Evolutionary conservation across 92 coral and sea anemone genomes (phyloP), one percentile per base, ranked within the genome.

Genomic region (Heliopora coerulea): DNA sequence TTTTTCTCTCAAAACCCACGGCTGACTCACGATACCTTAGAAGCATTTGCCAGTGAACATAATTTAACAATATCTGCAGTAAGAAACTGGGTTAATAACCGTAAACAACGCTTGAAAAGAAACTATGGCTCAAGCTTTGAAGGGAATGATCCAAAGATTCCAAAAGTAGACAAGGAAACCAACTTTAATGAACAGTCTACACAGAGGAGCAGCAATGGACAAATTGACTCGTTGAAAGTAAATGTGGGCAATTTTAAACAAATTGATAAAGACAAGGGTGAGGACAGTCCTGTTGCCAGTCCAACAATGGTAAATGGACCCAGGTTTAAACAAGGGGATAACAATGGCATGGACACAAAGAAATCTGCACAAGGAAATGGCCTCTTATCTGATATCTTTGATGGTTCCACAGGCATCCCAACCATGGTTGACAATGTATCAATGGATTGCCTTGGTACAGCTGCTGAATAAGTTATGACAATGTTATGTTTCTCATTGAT

Each of bases 81-180:
- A 18, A 52, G 77, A 54, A 70, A 70, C 50, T 70, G 77, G 77
- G 77, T 70, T 1, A 70, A 70, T 26, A 70, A 70, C 49, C 77
- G 77, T 31, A 70, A 70, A 26, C 77, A 70, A 34, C 77, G 77
- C 50, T 34, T 70, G 77, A 70, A 70, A 35, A 19, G 77, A 25
- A 58, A 31, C 19, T 67, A 24, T 19, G 18, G 41, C 32, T 44
- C 77, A 67, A 32, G 59, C 28, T 44, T 44, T 30, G 77, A 70
- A 18, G 77, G 54, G 26, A 54, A 27, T 54, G 62, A 44, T 1
- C 29, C 40, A 31, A 70, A 70, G 63, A 21, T 49, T 19, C 49
- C 19, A n/a, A 70, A 33, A 31, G n/a, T 17, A n/a, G 62, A 52
- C 24, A 32, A 54, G 23, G 20, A 19, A 12, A 44, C 12, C 1